phyloP scores from a whole-genome alignment of 2,888 invertebrate genomes.

The Tupiocoris notatus region DNA sequence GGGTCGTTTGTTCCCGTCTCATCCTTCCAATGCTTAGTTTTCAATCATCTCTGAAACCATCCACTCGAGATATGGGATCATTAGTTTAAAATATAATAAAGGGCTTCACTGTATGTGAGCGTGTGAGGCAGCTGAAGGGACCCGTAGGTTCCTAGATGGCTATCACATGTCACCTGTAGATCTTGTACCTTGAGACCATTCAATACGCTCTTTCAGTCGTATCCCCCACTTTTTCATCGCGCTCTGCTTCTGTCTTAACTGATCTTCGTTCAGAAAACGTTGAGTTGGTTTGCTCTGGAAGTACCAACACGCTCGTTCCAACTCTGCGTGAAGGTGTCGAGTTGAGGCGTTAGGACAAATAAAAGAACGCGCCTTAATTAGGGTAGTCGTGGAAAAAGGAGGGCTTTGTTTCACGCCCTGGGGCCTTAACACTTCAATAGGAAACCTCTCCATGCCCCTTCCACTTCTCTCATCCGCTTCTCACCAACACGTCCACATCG shows the following conservation, averaged over 20 bases:
- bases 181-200: slow-evolving; percentile 17
- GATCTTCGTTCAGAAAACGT: background rate
- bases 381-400: slow-evolving; percentile 39
- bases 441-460: slow-evolving; percentile 9
- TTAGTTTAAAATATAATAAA: slow-evolving; percentile 14
- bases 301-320: background rate
- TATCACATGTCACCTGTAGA: slow-evolving; percentile 40
- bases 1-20: too few species aligned
- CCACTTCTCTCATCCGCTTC: background rate
- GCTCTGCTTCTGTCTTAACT: background rate
- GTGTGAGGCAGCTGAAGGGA: slow-evolving; percentile 8
- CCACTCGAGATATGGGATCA: background rate
- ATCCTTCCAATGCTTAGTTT: background rate
- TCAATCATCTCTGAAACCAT: too few species aligned
- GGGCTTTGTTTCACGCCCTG: slow-evolving; percentile 28
- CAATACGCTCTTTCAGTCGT: background rate
- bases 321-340: slow-evolving; percentile 34
- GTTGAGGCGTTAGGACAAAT: slow-evolving; percentile 41
- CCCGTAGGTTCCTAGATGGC: slow-evolving; percentile 18
- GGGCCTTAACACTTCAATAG: slow-evolving; percentile 34
- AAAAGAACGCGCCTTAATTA: slow-evolving; percentile 39
- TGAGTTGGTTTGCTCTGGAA: background rate
- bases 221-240: background rate
- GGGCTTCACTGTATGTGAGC: slow-evolving; percentile 8
- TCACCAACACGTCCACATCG: background rate